phyloP scores from a whole-genome alignment of 1,140 invertebrate genomes.

The Alviniconcha marisindica region DNA sequence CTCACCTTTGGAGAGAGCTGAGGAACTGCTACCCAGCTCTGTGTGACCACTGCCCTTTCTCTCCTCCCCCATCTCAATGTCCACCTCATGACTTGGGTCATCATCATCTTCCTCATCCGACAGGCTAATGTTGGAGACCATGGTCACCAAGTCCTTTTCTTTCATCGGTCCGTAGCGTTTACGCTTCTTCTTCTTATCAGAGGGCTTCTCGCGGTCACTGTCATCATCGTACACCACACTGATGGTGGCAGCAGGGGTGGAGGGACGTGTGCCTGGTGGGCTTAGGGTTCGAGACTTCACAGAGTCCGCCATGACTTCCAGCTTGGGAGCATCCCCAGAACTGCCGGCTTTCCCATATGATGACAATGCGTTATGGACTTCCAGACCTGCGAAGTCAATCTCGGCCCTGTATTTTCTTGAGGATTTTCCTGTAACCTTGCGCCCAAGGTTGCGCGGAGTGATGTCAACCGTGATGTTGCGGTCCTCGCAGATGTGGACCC shows the following conservation, averaged over 20 bases:
- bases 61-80: constrained; percentile 10
- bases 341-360: not conserved
- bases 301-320: constrained; percentile 19
- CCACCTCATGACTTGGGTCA: constrained; percentile 14
- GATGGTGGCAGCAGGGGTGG: not conserved
- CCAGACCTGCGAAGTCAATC: not conserved
- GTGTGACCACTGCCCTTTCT: not conserved
- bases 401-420: constrained; percentile 26
- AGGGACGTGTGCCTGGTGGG: not conserved
- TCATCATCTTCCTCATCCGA: constrained; percentile 54
- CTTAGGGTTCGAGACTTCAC: not conserved
- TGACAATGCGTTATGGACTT: not conserved
- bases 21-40: constrained; percentile 40
- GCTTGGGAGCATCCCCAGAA: not conserved
- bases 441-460: constrained; percentile 59
- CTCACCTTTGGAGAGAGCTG: constrained; percentile 49
- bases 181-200: constrained; percentile 30
- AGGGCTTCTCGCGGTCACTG: constrained; percentile 11
- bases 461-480: constrained; percentile 61
- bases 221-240: constrained; percentile 6
- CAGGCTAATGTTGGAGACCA: constrained; percentile 53
- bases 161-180: not conserved
- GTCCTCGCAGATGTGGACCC: constrained; percentile 58
- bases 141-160: constrained; percentile 57
- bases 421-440: constrained; percentile 53